Evolutionary conservation across 2,113 vertebrate species (phyloP).

Genomic region (Trinectes maculatus): DNA sequence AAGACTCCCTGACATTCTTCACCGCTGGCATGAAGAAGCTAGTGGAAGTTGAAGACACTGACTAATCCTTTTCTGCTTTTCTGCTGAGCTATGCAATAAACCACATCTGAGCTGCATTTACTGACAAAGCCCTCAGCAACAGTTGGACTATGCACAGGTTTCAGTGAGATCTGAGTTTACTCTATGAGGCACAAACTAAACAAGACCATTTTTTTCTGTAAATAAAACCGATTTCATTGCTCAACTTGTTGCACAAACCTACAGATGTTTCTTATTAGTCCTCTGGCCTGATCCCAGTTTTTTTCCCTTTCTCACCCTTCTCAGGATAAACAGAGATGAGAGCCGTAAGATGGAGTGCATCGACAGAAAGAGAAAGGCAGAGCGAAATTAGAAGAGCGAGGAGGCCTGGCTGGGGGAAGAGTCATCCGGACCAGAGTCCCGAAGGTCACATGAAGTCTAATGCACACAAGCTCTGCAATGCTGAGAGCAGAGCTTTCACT

Average conservation of each 20-base stretch:
- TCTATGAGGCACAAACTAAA: constrained; percentile 3
- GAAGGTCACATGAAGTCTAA: constrained; percentile 31
- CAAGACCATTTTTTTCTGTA: background rate
- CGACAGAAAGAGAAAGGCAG: constrained; percentile 39
- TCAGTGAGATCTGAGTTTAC: constrained; percentile 5
- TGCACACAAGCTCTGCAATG: constrained; percentile 10
- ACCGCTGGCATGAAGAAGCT: background rate
- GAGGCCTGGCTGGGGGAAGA: constrained; percentile 10
- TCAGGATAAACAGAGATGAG: constrained; percentile 73
- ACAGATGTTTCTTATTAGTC: constrained; percentile 66
- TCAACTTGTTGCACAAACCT: constrained; percentile 23
- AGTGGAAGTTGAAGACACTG: too few relatives aligned
- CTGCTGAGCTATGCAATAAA: background rate
- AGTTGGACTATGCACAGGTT: background rate
- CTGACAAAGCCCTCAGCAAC: background rate
- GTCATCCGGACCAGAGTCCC: constrained; percentile 16
- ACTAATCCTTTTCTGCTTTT: background rate
- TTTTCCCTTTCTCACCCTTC: constrained; percentile 14
- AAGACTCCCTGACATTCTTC: background rate
- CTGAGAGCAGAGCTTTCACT: constrained; percentile 46
- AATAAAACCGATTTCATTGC: constrained; percentile 12
- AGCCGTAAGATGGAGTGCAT: constrained; percentile 68
- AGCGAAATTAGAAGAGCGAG: constrained; percentile 19
- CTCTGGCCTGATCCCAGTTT: constrained; percentile 52
- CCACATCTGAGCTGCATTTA: constrained; percentile 10